Evolutionary conservation across 1,140 invertebrate species (phyloP).

Genomic region (Gryllus bimaculatus): DNA sequence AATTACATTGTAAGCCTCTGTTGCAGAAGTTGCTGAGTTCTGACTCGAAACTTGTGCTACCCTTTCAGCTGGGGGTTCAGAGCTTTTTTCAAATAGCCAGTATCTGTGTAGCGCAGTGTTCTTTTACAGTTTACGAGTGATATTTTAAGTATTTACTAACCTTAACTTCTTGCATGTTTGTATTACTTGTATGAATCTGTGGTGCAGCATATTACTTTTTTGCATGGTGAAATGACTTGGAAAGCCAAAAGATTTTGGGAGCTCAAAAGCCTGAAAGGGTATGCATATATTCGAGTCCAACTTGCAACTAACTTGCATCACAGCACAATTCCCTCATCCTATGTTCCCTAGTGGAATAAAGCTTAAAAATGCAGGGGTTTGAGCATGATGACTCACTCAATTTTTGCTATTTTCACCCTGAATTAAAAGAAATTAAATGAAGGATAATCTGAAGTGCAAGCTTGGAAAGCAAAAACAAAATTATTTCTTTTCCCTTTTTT

Average conservation of each 20-base stretch:
- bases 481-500: no score
- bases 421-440: no score
- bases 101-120: not conserved
- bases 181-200: not conserved
- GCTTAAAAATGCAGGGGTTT: no score
- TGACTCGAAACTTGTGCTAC: slow-evolving; percentile 18
- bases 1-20: slow-evolving; percentile 16
- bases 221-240: slow-evolving; percentile 7
- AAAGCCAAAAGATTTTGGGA: slow-evolving; percentile 6
- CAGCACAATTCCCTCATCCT: not conserved
- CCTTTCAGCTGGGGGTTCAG: slow-evolving; percentile 18
- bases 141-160: not conserved
- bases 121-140: not conserved
- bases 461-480: no score
- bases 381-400: no score
- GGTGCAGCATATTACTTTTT: slow-evolving; percentile 3
- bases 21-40: slow-evolving; percentile 19
- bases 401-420: no score
- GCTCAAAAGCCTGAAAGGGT: slow-evolving; percentile 17
- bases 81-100: slow-evolving; percentile 6
- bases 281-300: slow-evolving; percentile 17
- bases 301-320: slow-evolving; percentile 18
- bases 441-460: no score
- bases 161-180: not conserved
- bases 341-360: not conserved